Base-by-base conservation (phyloP, 2,888 invertebrate genomes). In the Archips xylosteana region DNA sequence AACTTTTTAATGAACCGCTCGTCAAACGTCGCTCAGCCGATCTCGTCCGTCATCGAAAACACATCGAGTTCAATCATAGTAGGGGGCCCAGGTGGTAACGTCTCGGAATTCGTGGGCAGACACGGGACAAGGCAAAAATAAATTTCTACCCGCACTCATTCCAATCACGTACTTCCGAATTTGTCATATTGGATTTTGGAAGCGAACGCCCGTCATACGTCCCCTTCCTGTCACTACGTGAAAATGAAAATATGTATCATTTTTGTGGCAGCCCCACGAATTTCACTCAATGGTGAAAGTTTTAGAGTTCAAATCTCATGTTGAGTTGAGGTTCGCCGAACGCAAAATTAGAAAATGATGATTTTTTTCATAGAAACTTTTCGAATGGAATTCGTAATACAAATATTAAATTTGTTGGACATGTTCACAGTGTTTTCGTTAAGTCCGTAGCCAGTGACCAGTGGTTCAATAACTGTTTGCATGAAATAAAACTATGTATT, bases 151-250 rank as follows among this genome's bases (percentile, higher is more conserved):
- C 84, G 80, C 86, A 87, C 85, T 89, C 89, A 94, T 94, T 94
- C 94, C 90, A 91, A 92, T 92, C 94, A 94, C 94, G 94, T 94
- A 89, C 87, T 89, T 87, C 89, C 90, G 91, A 94, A 94, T 94
- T 94, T 94, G 94, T 94, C 94, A 94, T 94, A 94, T 94, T 94
- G 94, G 94, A 94, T 94, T 94, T 93, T 89, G 88, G 85, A 89
- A 83, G 89, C 86, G 85, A 83, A 81, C 85, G 87, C 89, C 90
- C 89, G 85, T 91, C 92, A 92, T 90, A 89, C 90, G 86, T 89
- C 87, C 84, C 87, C 89, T 86, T 85, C 87, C 89, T 94, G 92
- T 92, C 94, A 92, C 83, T 83, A 84, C 84, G 90, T 81, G 89
- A 89, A 93, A 94, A 92, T 92, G 92, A 92, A 92, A 92, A 90